A percentile compares a stretch with the other conserved stretches of the same genome.
These are phyloP conservation scores for Pterostichus madidus DNA, from an alignment of 2,888 invertebrate species.

Conservation along the genomic window DNA sequence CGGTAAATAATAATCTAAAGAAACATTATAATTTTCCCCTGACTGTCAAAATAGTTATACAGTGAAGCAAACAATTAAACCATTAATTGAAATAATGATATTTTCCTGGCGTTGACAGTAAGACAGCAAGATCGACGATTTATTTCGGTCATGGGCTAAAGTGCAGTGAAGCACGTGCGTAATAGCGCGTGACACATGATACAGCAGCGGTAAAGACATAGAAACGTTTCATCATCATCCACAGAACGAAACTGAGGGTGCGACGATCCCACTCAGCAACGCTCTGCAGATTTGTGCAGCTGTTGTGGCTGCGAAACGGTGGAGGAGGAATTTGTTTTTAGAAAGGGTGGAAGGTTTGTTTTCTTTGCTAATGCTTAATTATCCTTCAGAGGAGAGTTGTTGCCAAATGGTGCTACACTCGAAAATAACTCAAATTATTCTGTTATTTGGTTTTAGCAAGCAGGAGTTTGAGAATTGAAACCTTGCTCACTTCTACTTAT, in stretches of 20 bases:
- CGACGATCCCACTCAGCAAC: background rate
- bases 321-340: conserved; percentile 4
- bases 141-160: conserved; percentile 46
- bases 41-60: no score
- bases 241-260: conserved; percentile 11
- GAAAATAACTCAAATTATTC: no score
- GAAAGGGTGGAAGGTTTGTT: background rate
- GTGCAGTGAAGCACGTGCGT: conserved; percentile 47
- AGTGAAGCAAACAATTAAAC: no score
- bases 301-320: conserved; percentile 22
- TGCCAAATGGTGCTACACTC: conserved; percentile 4
- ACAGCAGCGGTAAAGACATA: conserved; percentile 46
- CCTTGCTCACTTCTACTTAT: no score
- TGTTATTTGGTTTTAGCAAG: no score
- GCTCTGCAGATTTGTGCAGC: conserved; percentile 34
- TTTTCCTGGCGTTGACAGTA: no score
- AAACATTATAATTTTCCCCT: no score
- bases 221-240: conserved; percentile 52
- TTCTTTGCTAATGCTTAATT: no score
- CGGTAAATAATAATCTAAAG: no score
- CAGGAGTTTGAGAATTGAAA: no score
- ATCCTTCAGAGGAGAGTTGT: background rate
- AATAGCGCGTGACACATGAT: conserved; percentile 59
- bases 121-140: background rate
- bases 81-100: no score